A percentile compares a stretch with the other conserved stretches of the same genome.
phyloP scores from a whole-genome alignment of 2,797 vertebrate species.

The Oophaga sylvatica region DNA sequence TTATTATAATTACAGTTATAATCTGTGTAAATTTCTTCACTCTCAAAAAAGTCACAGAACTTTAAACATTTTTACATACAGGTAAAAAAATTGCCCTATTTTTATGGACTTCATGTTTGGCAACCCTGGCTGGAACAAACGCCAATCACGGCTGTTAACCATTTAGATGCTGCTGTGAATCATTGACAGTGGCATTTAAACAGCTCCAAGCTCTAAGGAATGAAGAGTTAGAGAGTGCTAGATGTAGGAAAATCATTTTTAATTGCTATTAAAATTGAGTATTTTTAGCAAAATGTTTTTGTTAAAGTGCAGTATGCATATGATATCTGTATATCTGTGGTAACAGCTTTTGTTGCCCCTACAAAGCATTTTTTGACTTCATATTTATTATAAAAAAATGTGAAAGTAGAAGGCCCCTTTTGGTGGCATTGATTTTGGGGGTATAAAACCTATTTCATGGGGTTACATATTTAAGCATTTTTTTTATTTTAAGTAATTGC shows the following conservation, averaged over 20 bases:
- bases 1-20: too few species aligned
- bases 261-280: neutral
- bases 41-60: too few species aligned
- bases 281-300: neutral
- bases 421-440: neutral
- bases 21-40: too few species aligned
- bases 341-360: neutral
- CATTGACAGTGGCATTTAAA: neutral
- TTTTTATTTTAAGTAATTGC: slow-evolving; percentile 34
- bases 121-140: too few species aligned
- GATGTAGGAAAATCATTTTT: neutral
- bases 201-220: neutral
- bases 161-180: neutral
- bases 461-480: neutral
- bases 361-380: neutral
- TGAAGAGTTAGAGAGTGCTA: neutral
- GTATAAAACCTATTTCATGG: neutral
- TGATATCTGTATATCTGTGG: neutral
- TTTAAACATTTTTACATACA: too few species aligned
- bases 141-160: too few species aligned
- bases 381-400: neutral
- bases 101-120: too few species aligned
- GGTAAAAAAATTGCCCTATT: too few species aligned
- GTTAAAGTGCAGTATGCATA: neutral
- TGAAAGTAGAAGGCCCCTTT: neutral